Percentiles rank a stretch among this genome's conserved stretches.
These are phyloP conservation scores for Patella depressa DNA, from an alignment of 2,888 invertebrate genomes.

Conservation along the genomic window DNA sequence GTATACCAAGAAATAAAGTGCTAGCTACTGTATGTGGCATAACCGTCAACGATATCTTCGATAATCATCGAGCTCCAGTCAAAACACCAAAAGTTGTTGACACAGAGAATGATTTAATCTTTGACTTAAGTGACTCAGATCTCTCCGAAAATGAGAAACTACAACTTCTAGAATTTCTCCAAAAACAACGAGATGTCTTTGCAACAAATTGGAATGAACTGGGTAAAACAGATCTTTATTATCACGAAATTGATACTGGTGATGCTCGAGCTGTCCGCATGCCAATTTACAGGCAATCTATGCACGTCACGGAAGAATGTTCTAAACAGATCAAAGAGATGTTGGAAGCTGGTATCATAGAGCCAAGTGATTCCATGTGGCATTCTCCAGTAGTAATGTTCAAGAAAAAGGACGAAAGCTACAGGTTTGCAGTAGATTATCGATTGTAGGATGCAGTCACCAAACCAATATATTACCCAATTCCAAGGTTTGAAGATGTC, in stretches of 20 bases:
- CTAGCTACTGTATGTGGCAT: conserved; percentile 28
- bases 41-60: not conserved
- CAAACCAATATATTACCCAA: conserved; percentile 32
- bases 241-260: conserved; percentile 38
- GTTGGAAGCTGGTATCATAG: conserved; percentile 26
- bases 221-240: conserved; percentile 35
- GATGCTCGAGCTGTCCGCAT: conserved; percentile 30
- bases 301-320: conserved; percentile 20
- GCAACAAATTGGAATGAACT: conserved; percentile 26
- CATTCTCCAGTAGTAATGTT: conserved; percentile 37
- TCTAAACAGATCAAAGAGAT: conserved; percentile 36
- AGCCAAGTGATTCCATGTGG: conserved; percentile 26
- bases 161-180: not conserved
- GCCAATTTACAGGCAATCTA: conserved; percentile 29
- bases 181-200: conserved; percentile 17
- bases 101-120: not conserved
- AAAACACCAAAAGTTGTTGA: not conserved
- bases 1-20: conserved; percentile 25
- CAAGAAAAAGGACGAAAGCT: conserved; percentile 32
- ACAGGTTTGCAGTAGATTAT: conserved; percentile 41
- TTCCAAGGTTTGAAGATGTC: conserved; percentile 36
- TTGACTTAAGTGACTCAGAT: conserved; percentile 19
- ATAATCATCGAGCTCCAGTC: not conserved
- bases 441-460: conserved; percentile 32
- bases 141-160: conserved; percentile 17